These are phyloP conservation scores for Eulemur mongoz DNA, from an alignment of 2,797 vertebrate genomes.

Conservation along the genomic window DNA sequence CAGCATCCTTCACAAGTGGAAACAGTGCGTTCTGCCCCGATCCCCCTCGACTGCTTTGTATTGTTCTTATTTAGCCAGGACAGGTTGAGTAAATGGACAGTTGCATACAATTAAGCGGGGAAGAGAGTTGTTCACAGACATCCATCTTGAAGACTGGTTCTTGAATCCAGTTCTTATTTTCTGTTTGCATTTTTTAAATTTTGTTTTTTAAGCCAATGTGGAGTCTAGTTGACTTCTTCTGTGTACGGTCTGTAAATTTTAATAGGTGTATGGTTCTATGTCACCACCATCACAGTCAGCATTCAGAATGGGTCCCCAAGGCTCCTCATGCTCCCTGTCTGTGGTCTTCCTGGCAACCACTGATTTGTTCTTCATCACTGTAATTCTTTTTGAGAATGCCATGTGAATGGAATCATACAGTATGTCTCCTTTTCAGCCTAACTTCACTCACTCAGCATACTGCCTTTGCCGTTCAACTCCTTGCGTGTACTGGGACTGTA, in stretches of 20 bases:
- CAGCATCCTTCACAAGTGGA: background rate
- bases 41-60: no score
- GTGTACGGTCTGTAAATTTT: background rate
- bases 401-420: background rate
- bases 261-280: background rate
- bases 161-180: background rate
- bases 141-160: background rate
- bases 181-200: background rate
- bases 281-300: background rate
- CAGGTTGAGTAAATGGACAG: background rate
- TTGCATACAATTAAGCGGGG: background rate
- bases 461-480: background rate
- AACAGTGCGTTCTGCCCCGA: background rate
- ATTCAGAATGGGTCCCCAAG: background rate
- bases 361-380: background rate
- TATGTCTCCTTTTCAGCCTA: no score
- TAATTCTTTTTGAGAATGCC: background rate
- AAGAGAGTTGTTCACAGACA: background rate
- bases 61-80: background rate
- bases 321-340: background rate
- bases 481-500: background rate
- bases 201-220: background rate
- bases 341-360: background rate
- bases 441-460: background rate
- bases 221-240: background rate